A percentile compares a stretch with the other conserved stretches of the same genome.
These are phyloP conservation scores for Epicampocera succincta DNA, from an alignment of 2,888 invertebrate species.

Conservation along the genomic window DNA sequence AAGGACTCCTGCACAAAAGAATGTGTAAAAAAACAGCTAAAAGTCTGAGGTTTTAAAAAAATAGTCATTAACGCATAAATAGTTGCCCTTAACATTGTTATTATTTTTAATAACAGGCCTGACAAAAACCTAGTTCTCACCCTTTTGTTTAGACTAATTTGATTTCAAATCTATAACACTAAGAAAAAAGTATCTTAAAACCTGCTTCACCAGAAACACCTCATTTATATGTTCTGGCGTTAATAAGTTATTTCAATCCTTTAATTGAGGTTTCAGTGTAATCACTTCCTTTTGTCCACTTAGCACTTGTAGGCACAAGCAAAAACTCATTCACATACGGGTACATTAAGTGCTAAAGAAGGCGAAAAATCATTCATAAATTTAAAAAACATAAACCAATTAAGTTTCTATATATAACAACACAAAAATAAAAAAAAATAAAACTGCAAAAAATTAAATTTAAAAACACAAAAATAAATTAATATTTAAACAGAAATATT, in stretches of 20 bases:
- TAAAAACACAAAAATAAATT: constrained; percentile 34
- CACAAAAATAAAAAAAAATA: constrained; percentile 9
- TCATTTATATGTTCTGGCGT: neutral
- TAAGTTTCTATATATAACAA: constrained; percentile 47
- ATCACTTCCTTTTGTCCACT: constrained; percentile 43
- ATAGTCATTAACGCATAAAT: too few relatives aligned
- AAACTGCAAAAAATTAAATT: too few relatives aligned
- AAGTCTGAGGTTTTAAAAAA: too few relatives aligned
- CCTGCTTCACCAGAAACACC: too few relatives aligned
- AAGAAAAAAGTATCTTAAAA: too few relatives aligned
- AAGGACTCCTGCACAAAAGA: too few relatives aligned
- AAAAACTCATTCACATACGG: neutral
- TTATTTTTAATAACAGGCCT: too few relatives aligned
- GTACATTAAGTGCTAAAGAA: constrained; percentile 48
- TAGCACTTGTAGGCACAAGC: neutral
- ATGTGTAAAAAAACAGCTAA: too few relatives aligned
- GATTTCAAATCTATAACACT: too few relatives aligned
- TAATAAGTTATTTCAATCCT: neutral
- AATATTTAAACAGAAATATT: constrained; percentile 27
- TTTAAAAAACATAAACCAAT: constrained; percentile 57
- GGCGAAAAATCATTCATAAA: constrained; percentile 59
- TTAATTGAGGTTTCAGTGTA: neutral
- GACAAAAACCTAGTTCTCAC: too few relatives aligned
- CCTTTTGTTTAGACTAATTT: too few relatives aligned
- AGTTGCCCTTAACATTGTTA: too few relatives aligned